Conservation (phyloP, 1,140 invertebrate genomes). For the Trissolcus basalis region DNA sequence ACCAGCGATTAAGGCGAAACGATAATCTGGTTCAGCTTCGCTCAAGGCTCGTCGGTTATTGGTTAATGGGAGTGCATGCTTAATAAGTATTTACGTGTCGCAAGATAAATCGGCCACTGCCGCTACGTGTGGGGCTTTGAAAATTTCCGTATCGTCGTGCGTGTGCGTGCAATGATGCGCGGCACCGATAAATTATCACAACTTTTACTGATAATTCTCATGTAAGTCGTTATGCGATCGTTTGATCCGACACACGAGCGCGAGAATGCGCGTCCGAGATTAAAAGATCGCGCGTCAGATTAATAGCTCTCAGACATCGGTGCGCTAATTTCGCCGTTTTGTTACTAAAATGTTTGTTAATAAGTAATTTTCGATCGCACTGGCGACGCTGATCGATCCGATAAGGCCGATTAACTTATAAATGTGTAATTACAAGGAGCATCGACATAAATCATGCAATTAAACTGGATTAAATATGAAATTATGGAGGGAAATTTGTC, state of each 20-base stretch:
- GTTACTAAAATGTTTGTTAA: conserved; percentile 37
- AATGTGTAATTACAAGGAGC: conserved; percentile 4
- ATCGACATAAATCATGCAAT: conserved; percentile 10
- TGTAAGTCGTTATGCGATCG: conserved; percentile 50
- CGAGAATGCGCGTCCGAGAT: conserved; percentile 54
- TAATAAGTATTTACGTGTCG: conserved; percentile 71
- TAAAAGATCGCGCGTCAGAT: conserved; percentile 48
- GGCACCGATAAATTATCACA: conserved; percentile 58
- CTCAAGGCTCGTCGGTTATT: conserved; percentile 57
- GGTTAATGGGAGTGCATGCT: conserved; percentile 63
- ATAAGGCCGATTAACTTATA: conserved; percentile 20
- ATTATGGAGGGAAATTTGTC: not conserved
- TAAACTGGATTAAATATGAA: conserved; percentile 3
- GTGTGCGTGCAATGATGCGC: conserved; percentile 61
- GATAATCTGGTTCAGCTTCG: conserved; percentile 52
- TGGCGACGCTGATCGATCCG: conserved; percentile 17
- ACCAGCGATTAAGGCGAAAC: conserved; percentile 48
- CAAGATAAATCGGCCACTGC: conserved; percentile 67
- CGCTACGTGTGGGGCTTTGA: conserved; percentile 68
- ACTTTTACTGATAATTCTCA: conserved; percentile 58
- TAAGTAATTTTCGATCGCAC: conserved; percentile 20
- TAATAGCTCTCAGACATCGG: conserved; percentile 26
- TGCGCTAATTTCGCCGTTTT: conserved; percentile 20
- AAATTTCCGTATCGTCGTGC: conserved; percentile 61
- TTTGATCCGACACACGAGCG: conserved; percentile 46